Evolutionary conservation across 2,797 vertebrate genomes (phyloP).

Genomic region (Cuniculus paca): DNA sequence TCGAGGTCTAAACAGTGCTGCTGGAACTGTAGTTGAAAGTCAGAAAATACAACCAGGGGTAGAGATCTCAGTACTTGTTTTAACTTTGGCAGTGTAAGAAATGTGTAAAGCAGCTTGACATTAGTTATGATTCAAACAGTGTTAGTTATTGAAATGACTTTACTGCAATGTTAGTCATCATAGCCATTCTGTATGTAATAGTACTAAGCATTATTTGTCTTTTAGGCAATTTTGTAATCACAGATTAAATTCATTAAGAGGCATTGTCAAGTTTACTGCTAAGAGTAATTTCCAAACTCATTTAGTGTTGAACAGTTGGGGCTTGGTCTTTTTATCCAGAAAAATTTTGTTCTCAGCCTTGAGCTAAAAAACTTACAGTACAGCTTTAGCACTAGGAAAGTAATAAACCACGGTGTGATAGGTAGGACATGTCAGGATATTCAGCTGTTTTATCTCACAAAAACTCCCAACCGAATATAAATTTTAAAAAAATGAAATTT

Average conservation of each 20-base stretch:
- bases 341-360: slow-evolving; percentile 19
- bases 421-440: background rate
- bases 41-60: background rate
- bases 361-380: slow-evolving; percentile 1
- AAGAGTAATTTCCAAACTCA: slow-evolving; percentile 31
- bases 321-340: slow-evolving; percentile 19
- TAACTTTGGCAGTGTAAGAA: background rate
- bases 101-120: background rate
- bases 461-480: slow-evolving; percentile 37
- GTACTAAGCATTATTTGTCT: background rate
- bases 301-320: background rate
- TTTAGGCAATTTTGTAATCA: slow-evolving; percentile 17
- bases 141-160: slow-evolving; percentile 43
- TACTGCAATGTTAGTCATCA: background rate
- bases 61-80: slow-evolving; percentile 28
- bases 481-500: background rate
- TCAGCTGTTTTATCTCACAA: background rate
- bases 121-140: background rate
- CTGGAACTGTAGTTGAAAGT: background rate
- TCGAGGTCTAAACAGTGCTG: slow-evolving; percentile 2
- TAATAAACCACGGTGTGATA: background rate
- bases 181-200: background rate
- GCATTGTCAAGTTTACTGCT: background rate
- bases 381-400: background rate
- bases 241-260: slow-evolving; percentile 47